Conservation (phyloP, 1,140 invertebrate genomes). For the Rhizoglyphus robini region DNA sequence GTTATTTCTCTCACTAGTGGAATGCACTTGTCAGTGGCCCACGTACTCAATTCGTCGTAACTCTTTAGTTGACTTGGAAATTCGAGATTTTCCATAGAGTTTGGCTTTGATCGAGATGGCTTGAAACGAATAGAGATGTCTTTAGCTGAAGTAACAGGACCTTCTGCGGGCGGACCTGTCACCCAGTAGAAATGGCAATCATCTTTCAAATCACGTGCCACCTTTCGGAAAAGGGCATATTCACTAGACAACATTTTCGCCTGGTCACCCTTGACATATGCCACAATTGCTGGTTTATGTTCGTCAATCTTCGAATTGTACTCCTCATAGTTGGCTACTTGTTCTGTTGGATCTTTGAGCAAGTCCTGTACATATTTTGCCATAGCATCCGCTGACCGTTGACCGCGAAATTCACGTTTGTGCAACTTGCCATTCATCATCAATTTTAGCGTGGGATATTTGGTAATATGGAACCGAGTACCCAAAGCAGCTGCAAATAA, state of each 20-base stretch:
- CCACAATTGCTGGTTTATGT: conserved; percentile 80
- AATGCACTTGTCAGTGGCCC: conserved; percentile 65
- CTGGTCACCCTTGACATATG: conserved; percentile 57
- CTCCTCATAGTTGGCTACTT: conserved; percentile 58
- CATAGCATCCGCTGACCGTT: conserved; percentile 68
- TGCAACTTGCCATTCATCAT: conserved; percentile 81
- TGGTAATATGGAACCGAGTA: conserved; percentile 81
- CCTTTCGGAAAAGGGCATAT: conserved; percentile 61
- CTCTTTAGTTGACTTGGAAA: conserved; percentile 37
- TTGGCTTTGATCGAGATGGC: conserved; percentile 21
- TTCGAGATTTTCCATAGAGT: conserved; percentile 28
- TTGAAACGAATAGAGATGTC: conserved; percentile 24
- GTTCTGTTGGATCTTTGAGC: conserved; percentile 70
- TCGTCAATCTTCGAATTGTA: conserved; percentile 41
- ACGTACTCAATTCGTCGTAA: conserved; percentile 48
- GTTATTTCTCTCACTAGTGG: conserved; percentile 60
- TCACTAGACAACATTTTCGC: conserved; percentile 54
- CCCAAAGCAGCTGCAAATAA: conserved; percentile 53
- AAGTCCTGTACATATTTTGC: conserved; percentile 71
- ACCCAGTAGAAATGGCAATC: conserved; percentile 89
- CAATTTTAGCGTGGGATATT: conserved; percentile 96
- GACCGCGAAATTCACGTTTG: conserved; percentile 86
- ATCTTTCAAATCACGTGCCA: conserved; percentile 77
- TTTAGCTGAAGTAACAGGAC: conserved; percentile 11
- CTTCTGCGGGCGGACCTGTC: conserved; percentile 52